Evolutionary conservation across 2,797 vertebrate genomes (phyloP).

Genomic region (Podarcis siculus): DNA sequence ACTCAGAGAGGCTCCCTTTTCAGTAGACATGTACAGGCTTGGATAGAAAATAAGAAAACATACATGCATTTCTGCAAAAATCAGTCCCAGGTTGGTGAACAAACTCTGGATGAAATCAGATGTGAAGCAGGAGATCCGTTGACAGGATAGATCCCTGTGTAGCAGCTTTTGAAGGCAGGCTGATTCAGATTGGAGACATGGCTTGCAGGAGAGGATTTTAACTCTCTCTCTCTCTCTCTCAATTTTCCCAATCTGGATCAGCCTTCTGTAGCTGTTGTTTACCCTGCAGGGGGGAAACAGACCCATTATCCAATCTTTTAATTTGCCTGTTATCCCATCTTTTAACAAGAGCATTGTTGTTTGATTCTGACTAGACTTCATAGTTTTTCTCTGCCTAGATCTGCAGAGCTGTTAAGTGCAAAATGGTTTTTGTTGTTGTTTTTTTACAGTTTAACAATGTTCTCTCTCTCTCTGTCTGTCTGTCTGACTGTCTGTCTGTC

Average conservation of each 20-base stretch:
- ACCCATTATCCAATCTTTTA: too few relatives aligned
- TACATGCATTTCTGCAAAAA: neutral
- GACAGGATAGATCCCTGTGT: neutral
- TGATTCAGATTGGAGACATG: too few relatives aligned
- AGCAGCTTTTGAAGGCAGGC: neutral
- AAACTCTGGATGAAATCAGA: neutral
- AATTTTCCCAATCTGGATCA: neutral
- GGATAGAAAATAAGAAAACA: neutral
- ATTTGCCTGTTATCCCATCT: neutral
- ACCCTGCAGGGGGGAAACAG: neutral
- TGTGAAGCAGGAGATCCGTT: neutral
- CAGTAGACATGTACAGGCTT: neutral
- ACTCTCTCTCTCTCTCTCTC: too few relatives aligned
- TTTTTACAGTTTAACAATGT: constrained; percentile 26
- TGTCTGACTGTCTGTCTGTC: neutral
- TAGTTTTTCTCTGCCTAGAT: neutral
- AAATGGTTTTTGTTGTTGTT: rapidly evolving
- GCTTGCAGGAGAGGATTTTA: too few relatives aligned
- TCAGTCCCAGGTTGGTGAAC: neutral
- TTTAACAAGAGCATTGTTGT: neutral
- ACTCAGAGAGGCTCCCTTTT: neutral
- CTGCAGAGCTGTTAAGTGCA: neutral
- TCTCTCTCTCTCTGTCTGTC: neutral
- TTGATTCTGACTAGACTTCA: neutral
- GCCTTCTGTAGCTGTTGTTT: neutral